Percentiles rank a stretch among this genome's conserved stretches.
Evolutionary conservation across 1,140 invertebrate species (phyloP).

Genomic region (Eriocheir sinensis): DNA sequence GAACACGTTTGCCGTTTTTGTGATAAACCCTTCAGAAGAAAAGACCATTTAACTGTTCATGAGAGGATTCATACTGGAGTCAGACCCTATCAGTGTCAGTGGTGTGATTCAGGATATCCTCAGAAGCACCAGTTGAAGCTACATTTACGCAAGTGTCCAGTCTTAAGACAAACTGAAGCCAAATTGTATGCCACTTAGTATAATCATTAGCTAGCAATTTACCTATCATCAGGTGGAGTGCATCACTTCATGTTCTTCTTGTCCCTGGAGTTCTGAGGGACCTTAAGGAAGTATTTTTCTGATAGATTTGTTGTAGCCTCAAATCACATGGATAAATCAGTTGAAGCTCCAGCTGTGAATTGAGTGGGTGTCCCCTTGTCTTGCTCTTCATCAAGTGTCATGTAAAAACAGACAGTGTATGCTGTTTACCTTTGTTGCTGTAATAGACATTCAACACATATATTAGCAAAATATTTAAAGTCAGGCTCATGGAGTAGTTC

Average conservation of each 20-base stretch:
- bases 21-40: slow-evolving; percentile 68
- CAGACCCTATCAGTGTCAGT: slow-evolving; percentile 69
- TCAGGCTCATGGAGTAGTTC: too few species aligned
- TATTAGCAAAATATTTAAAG: too few species aligned
- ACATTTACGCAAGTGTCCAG: slow-evolving; percentile 56
- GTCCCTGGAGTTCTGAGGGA: too few species aligned
- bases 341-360: too few species aligned
- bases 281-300: too few species aligned
- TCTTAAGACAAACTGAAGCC: slow-evolving; percentile 37
- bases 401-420: too few species aligned
- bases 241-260: background rate
- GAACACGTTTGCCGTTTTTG: slow-evolving; percentile 61
- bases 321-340: too few species aligned
- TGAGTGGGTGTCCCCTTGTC: too few species aligned
- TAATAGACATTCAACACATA: too few species aligned
- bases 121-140: slow-evolving; percentile 65
- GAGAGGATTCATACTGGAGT: slow-evolving; percentile 71
- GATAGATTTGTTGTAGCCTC: too few species aligned
- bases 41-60: slow-evolving; percentile 62
- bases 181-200: background rate
- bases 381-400: too few species aligned
- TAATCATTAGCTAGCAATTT: background rate
- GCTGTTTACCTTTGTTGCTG: too few species aligned
- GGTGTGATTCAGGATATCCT: slow-evolving; percentile 64
- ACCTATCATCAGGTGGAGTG: background rate